Conservation (phyloP, 2,888 invertebrate genomes). For the Philonicus albiceps region DNA sequence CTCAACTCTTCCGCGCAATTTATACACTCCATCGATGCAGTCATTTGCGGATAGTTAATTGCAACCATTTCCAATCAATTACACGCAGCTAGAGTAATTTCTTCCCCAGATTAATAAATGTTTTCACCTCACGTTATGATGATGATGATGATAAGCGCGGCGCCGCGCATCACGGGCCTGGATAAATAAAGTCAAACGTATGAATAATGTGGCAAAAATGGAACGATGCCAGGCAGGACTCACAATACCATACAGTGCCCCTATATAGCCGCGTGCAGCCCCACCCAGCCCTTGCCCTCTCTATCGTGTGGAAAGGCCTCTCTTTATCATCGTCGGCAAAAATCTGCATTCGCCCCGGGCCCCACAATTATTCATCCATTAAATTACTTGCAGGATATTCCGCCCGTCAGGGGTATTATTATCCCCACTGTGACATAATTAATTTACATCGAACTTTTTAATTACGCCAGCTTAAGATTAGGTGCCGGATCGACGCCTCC, state of each 20-base stretch:
- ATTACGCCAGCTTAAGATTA: neutral
- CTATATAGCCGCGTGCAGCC: neutral
- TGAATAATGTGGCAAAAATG: conserved; percentile 8
- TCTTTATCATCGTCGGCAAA: neutral
- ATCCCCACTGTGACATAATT: neutral
- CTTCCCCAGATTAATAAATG: conserved; percentile 18
- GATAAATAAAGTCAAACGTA: neutral
- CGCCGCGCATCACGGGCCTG: neutral
- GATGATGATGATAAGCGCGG: neutral
- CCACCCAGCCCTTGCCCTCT: neutral
- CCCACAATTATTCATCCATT: conserved; percentile 9
- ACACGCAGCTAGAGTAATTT: neutral
- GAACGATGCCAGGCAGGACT: neutral
- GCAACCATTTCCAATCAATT: conserved; percentile 35
- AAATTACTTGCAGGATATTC: conserved; percentile 25
- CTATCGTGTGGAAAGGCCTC: neutral
- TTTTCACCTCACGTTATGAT: conserved; percentile 17
- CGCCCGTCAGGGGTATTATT: neutral
- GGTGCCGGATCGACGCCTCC: neutral
- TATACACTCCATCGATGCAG: neutral
- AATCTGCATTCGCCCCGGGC: neutral
- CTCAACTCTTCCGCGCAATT: neutral
- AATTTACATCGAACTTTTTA: conserved; percentile 8
- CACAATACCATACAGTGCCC: neutral
- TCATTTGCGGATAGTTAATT: conserved; percentile 27